Evolutionary conservation across 2,888 invertebrate species (phyloP).

Genomic region (Diaphora mendica): DNA sequence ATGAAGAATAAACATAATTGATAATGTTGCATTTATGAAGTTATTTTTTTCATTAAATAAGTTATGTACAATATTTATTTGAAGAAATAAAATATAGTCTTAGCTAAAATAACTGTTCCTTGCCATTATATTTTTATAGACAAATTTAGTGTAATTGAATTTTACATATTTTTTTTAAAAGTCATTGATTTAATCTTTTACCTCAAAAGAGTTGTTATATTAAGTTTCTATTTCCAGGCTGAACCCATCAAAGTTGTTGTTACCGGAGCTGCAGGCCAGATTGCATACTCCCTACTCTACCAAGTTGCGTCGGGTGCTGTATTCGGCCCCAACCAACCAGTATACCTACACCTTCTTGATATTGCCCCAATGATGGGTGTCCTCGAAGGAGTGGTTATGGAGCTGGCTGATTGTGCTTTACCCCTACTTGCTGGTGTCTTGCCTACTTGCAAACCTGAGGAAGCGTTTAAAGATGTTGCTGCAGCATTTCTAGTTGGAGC

Average conservation of each 20-base stretch:
- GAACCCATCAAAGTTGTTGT: constrained; percentile 97
- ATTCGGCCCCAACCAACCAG: constrained; percentile 95
- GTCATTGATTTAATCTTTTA: not conserved
- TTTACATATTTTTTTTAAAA: not conserved
- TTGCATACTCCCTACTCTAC: constrained; percentile 98
- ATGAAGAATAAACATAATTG: not conserved
- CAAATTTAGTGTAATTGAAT: not conserved
- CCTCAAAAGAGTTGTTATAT: not conserved
- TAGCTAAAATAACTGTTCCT: not conserved
- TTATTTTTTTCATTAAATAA: not conserved
- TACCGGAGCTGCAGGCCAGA: constrained; percentile 99
- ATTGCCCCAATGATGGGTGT: constrained; percentile 98
- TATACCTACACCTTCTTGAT: constrained; percentile 96
- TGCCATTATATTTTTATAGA: not conserved
- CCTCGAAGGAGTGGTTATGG: constrained; percentile 99
- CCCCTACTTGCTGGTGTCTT: constrained; percentile 94
- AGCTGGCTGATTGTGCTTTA: constrained; percentile 97
- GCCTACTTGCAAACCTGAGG: constrained; percentile 94
- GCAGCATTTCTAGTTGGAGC: constrained; percentile 99
- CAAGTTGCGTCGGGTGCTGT: constrained; percentile 98
- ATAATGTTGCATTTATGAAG: not conserved
- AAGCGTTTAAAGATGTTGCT: constrained; percentile 98
- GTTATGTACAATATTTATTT: not conserved
- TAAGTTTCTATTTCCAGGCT: constrained; percentile 81
- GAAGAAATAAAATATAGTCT: not conserved